phyloP scores from a whole-genome alignment of 2,888 invertebrate species.

The Drosophila imparisetae region DNA sequence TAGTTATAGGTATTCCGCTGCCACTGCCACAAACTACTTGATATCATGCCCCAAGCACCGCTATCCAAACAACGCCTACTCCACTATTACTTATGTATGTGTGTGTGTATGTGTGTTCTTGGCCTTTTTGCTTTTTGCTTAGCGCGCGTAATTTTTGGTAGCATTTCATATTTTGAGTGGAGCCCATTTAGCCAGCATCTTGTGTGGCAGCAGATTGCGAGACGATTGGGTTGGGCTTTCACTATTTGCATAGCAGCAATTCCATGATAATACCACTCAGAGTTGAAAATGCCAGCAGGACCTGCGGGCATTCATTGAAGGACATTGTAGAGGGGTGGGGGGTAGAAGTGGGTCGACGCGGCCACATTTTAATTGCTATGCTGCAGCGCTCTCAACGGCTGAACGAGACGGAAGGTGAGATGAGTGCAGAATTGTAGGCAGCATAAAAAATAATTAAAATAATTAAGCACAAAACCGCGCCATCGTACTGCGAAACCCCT shows the following conservation, averaged over 20 bases:
- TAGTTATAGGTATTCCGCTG: constrained; percentile 4
- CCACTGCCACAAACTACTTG: constrained; percentile 21
- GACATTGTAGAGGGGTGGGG: constrained; percentile 25
- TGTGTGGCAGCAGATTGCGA: constrained; percentile 22
- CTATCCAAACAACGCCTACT: not conserved
- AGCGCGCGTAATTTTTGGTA: constrained; percentile 25
- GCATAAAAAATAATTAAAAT: constrained; percentile 76
- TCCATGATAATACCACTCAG: constrained; percentile 52
- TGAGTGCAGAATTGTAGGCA: constrained; percentile 56
- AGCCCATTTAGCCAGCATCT: constrained; percentile 24
- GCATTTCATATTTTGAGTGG: constrained; percentile 21
- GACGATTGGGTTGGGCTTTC: constrained; percentile 21
- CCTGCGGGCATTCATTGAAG: constrained; percentile 58
- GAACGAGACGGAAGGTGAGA: constrained; percentile 1
- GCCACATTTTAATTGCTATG: constrained; percentile 73
- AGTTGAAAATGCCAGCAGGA: constrained; percentile 36
- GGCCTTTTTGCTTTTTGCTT: constrained; percentile 5
- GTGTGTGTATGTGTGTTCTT: constrained; percentile 1
- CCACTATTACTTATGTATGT: not conserved
- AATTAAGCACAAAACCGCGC: constrained; percentile 74
- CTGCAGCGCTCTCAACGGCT: constrained; percentile 13
- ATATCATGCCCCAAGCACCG: not conserved
- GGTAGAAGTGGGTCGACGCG: not conserved
- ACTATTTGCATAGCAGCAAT: constrained; percentile 76
- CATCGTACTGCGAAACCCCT: constrained; percentile 17